Evolutionary conservation across 2,113 vertebrate species (phyloP), one percentile per base, ranked within the genome.

Genomic region (Atrichornis clamosus): DNA sequence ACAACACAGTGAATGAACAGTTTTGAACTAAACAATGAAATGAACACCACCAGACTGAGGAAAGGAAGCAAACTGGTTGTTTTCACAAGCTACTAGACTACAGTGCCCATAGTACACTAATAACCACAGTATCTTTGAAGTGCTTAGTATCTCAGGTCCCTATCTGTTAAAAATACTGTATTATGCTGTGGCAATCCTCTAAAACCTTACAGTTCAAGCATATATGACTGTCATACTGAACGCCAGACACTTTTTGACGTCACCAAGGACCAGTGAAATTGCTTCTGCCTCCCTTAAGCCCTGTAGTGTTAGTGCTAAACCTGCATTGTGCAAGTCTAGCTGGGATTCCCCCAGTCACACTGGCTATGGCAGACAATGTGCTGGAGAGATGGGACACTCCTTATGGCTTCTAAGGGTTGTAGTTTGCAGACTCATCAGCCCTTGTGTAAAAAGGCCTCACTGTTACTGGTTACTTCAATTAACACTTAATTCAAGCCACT

Each of bases 331-430:
- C 44, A 41, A 33, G 33, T 69, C 41, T 37, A 79, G 73, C 5
- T 0, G 1, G 70, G 33, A 67, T 9, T 5, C 12, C 50, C 32
- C 12, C 11, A 8, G 33, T 65, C 58, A n/a, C 1, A 0, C 26
- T 23, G 26, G 46, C 56, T 46, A 18, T 7, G 35, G 50, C 10
- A 69, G 33, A n/a, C 3, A 15, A 30, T 0, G 3, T 42, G 23
- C 59, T 52, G 30, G 47, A 41, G 47, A 52, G 52, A 55, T 15
- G 22, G 68, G 62, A 52, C 16, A 13, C 26, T 80, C 26, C 41
- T 53, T 42, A 53, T 1, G 30, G 75, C 24, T 77, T 73, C 69
- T 30, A 49, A 52, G 24, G 32, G 30, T 39, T 67, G 21, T 24
- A 23, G 37, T 47, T 30, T 77, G n/a, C 42, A 56, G 46, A 33